A percentile compares a stretch with the other conserved stretches of the same genome.
Evolutionary conservation across 2,113 vertebrate species (phyloP).

Genomic region (Aldabrachelys gigantea): DNA sequence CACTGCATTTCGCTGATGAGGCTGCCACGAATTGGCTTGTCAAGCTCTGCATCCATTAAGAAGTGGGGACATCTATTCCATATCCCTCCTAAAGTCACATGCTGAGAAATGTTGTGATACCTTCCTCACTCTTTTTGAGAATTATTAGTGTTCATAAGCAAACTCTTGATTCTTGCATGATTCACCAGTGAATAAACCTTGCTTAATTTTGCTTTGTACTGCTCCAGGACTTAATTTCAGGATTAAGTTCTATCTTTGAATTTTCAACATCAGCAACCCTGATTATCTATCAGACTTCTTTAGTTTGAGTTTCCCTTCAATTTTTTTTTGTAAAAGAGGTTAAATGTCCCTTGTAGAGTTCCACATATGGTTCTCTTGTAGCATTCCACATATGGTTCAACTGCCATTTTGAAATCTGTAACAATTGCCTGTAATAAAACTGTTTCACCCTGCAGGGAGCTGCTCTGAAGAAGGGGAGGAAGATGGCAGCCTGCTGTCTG

Average conservation of each 20-base stretch:
- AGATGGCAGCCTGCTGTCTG: constrained; percentile 22
- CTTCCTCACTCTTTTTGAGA: not conserved
- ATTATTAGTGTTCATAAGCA: not conserved
- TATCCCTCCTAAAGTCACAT: not conserved
- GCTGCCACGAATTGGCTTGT: not conserved
- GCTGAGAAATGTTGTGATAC: not conserved
- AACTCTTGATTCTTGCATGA: not conserved
- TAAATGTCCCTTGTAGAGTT: constrained; percentile 7
- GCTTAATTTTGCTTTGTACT: not conserved
- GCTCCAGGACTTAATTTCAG: not conserved
- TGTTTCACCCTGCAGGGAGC: constrained; percentile 4
- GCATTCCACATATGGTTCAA: not conserved
- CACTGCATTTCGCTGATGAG: not conserved
- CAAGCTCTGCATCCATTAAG: not conserved
- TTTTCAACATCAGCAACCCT: not conserved
- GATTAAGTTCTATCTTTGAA: not conserved
- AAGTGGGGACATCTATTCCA: not conserved
- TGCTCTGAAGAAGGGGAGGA: not conserved
- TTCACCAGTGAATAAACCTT: not conserved
- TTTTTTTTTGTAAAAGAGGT: not conserved
- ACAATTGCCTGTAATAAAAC: not conserved
- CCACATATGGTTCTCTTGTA: not conserved
- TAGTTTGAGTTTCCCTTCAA: not conserved
- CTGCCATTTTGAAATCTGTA: constrained; percentile 9
- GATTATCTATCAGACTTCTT: not conserved